Base-by-base conservation (phyloP, 1,140 invertebrate genomes). In the Cydia fagiglandana region DNA sequence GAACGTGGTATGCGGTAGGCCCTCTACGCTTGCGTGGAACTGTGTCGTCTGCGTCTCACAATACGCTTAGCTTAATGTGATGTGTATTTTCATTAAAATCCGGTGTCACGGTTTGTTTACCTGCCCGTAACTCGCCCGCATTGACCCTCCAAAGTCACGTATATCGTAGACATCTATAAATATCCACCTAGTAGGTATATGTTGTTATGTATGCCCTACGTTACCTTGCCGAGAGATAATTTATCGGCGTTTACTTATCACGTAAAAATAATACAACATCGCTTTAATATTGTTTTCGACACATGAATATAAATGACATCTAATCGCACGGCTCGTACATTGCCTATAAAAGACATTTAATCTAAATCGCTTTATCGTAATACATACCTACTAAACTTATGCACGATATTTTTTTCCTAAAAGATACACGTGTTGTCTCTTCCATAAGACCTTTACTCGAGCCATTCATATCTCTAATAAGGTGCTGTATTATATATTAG, bases 131-230 rank as follows among this genome's bases (percentile, higher is more conserved):
- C 30, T 70, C 30, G 30, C 15, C 66, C 66, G 66, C 30, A 38
- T 0, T 70, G 66, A 70, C 66, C 66, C 66, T 70, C n/a, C 66
- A 70, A 70, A 70, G 66, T 70, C 66, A 70, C n/a, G 34, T 70
- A 70, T 70, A 70, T 70, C 66, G 66, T 41, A 66, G 15, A 30
- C 30, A 66, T 17, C 17, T 17, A 17, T 38, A 41, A 70, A 24
- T 30, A 10, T n/a, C 2, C 24, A 7, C 1, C 13, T 41, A 41
- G 4, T 30, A 30, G 30, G 2, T 3, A 4, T 20, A 70, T 4
- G 38, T 70, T 17, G 41, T 20, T 20, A 61, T 56, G 53, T 61
- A 20, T 61, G 20, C 17, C n/a, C 17, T 61, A 61, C 56, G 56
- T 61, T 61, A 24, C 56, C n/a, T 61, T 24, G 56, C 17, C 1